A percentile compares a stretch with the other conserved stretches of the same genome.
Conservation (phyloP, 1,140 invertebrate genomes). For the Leptoteleia sp. region DNA sequence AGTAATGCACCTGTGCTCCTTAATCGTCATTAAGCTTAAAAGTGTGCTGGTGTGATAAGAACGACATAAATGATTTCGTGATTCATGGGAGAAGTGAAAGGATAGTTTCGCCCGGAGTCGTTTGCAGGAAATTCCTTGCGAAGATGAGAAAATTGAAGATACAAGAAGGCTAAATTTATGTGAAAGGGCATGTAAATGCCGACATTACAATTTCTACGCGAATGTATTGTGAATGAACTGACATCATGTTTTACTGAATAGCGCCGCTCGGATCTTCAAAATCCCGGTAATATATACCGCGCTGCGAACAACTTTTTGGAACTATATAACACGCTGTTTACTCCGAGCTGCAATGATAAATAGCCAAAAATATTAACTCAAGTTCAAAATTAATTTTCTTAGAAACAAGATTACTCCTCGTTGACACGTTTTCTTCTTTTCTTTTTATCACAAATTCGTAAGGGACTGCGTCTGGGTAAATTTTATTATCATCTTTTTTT, state of each 20-base stretch:
- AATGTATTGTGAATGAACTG: conserved; percentile 61
- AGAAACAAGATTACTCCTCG: neutral
- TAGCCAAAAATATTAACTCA: conserved; percentile 41
- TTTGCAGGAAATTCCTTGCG: conserved; percentile 58
- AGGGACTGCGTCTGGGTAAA: no score
- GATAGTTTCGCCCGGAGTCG: conserved; percentile 53
- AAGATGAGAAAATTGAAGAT: conserved; percentile 65
- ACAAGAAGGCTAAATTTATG: conserved; percentile 61
- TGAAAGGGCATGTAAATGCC: conserved; percentile 68
- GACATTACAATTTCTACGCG: conserved; percentile 62
- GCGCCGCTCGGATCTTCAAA: conserved; percentile 51
- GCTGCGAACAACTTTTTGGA: conserved; percentile 36
- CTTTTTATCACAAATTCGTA: no score
- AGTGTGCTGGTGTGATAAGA: conserved; percentile 49
- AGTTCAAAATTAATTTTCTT: conserved; percentile 33
- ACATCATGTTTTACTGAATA: conserved; percentile 59
- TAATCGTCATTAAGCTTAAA: conserved; percentile 60
- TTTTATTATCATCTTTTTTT: no score
- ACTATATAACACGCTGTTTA: conserved; percentile 27
- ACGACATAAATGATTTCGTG: conserved; percentile 62
- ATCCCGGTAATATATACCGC: conserved; percentile 53
- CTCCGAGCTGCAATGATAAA: conserved; percentile 30
- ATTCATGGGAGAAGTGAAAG: conserved; percentile 65
- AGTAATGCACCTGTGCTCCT: conserved; percentile 46
- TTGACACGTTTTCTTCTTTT: neutral